Percentiles rank a stretch among this genome's conserved stretches.
phyloP scores from a whole-genome alignment of 2,113 vertebrate species.

The Bungarus multicinctus region DNA sequence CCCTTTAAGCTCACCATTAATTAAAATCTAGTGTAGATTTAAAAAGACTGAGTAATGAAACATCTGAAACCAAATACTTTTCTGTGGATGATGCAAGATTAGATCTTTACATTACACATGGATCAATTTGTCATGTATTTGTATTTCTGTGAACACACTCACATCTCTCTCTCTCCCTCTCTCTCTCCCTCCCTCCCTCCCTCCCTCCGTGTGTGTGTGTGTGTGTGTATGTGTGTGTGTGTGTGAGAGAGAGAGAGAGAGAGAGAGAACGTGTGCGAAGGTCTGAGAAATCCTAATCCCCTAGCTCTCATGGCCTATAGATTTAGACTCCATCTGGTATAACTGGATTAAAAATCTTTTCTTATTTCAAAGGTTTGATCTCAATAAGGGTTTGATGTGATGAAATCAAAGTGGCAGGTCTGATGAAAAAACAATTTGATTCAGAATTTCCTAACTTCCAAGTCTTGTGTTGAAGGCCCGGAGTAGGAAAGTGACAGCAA shows the following conservation, averaged over 20 bases:
- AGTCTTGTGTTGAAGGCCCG: slow-evolving; percentile 44
- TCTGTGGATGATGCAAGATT: neutral
- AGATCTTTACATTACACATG: slow-evolving; percentile 33
- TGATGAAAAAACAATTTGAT: slow-evolving; percentile 82
- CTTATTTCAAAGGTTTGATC: slow-evolving; percentile 96
- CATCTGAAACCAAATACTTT: neutral
- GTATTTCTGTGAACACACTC: neutral
- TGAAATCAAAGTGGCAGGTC: slow-evolving; percentile 99
- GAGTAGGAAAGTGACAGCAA: slow-evolving; percentile 30
- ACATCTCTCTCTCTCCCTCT: too few relatives aligned
- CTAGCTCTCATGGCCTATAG: slow-evolving; percentile 78
- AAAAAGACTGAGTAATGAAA: neutral
- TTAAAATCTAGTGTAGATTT: neutral
- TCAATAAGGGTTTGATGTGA: slow-evolving; percentile 91
- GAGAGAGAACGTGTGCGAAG: neutral
- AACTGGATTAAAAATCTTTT: slow-evolving; percentile 94
- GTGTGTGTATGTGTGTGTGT: neutral
- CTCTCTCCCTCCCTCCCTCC: too few relatives aligned
- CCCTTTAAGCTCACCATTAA: slow-evolving; percentile 9
- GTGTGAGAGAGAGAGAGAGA: neutral
- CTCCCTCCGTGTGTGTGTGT: too few relatives aligned
- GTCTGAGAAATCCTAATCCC: slow-evolving; percentile 84
- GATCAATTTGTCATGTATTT: slow-evolving; percentile 55
- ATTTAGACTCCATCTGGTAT: slow-evolving; percentile 80
- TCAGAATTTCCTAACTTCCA: slow-evolving; percentile 78